Conservation (phyloP, 92 coral and sea anemone species). For the Porites cylindrica region DNA sequence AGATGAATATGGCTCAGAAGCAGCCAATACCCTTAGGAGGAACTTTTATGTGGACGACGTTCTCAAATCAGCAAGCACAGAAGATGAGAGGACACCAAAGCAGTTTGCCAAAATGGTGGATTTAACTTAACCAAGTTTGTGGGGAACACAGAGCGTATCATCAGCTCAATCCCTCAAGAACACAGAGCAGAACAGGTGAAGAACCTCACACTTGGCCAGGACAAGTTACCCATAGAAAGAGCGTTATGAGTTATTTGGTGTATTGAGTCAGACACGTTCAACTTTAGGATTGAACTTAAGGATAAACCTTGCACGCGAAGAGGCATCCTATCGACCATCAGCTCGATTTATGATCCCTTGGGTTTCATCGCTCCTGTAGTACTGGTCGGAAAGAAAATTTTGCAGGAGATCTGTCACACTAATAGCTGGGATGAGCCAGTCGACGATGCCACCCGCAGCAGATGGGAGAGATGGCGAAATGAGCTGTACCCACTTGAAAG, state of each 20-base stretch:
- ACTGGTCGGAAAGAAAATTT: conserved; percentile 63
- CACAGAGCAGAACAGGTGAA: conserved; percentile 59
- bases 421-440: conserved; percentile 62
- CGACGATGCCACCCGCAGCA: conserved; percentile 38
- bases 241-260: conserved; percentile 67
- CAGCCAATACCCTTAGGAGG: conserved; percentile 47
- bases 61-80: conserved; percentile 60
- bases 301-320: conserved; percentile 64
- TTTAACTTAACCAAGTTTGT: conserved; percentile 70
- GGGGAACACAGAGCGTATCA: conserved; percentile 47
- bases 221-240: conserved; percentile 65
- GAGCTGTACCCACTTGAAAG: conserved; percentile 54
- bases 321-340: conserved; percentile 55
- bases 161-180: conserved; percentile 49
- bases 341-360: conserved; percentile 55
- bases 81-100: conserved; percentile 32
- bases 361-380: conserved; percentile 67
- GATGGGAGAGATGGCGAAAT: conserved; percentile 66
- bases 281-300: conserved; percentile 52
- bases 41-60: conserved; percentile 60
- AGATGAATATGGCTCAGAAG: conserved; percentile 32
- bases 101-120: conserved; percentile 59
- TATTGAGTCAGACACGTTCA: conserved; percentile 52
- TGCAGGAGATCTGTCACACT: conserved; percentile 57
- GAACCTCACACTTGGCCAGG: conserved; percentile 49